Conservation (phyloP, 2,888 invertebrate genomes). For the Leucophenga maculata region DNA sequence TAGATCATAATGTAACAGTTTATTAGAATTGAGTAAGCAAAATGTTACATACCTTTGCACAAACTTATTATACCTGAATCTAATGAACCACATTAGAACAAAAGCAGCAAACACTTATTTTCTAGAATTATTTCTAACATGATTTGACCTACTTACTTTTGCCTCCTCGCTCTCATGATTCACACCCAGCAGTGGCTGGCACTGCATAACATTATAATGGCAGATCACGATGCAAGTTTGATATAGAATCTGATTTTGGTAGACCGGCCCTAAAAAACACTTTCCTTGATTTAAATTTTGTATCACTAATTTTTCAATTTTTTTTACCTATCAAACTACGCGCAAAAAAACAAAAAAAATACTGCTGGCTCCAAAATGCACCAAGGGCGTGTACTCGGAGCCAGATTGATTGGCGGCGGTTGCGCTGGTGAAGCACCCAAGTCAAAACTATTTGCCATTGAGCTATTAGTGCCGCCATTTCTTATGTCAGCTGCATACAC, state of each 20-base stretch:
- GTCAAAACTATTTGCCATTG: neutral
- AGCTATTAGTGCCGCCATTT: neutral
- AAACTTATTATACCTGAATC: too few relatives aligned
- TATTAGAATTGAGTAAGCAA: too few relatives aligned
- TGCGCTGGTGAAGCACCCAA: too few relatives aligned
- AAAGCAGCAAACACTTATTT: too few relatives aligned
- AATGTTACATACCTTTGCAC: too few relatives aligned
- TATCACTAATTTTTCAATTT: too few relatives aligned
- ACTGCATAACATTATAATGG: constrained; percentile 76
- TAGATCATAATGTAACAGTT: too few relatives aligned
- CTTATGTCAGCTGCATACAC: neutral
- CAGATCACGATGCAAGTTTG: constrained; percentile 79
- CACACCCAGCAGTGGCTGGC: constrained; percentile 70
- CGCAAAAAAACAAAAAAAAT: constrained; percentile 66
- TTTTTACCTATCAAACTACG: constrained; percentile 67
- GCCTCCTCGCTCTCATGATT: constrained; percentile 74
- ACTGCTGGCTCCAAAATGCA: constrained; percentile 71
- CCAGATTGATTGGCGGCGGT: too few relatives aligned
- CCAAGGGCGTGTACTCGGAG: constrained; percentile 37
- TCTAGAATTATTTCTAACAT: neutral
- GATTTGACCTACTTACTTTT: constrained; percentile 59
- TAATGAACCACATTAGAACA: neutral
- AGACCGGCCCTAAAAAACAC: constrained; percentile 69
- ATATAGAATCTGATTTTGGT: constrained; percentile 80
- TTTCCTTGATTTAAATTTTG: neutral